Percentiles rank a stretch among this genome's conserved stretches.
These are phyloP conservation scores for Anthopleura xanthogrammica DNA, from an alignment of 92 coral and sea anemone species.

Conservation along the genomic window DNA sequence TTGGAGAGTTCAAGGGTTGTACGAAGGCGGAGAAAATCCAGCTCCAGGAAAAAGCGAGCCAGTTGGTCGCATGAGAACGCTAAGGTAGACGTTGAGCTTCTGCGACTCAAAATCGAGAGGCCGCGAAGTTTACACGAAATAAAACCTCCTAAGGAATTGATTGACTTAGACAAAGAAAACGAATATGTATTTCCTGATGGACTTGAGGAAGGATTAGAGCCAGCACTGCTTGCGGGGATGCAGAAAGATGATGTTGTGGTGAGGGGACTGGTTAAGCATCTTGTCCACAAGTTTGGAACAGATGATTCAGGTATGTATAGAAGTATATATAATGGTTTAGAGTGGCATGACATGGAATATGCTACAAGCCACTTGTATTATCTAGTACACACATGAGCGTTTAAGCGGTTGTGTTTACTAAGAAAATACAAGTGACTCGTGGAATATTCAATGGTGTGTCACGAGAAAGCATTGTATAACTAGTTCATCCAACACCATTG, in stretches of 20 bases:
- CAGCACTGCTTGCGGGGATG: conserved; percentile 62
- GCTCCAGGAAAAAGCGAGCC: conserved; percentile 56
- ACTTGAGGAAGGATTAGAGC: conserved; percentile 63
- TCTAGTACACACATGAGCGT: too few relatives aligned
- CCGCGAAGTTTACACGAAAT: conserved; percentile 75
- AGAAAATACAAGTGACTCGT: too few relatives aligned
- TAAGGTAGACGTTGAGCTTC: conserved; percentile 54
- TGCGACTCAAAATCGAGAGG: conserved; percentile 45
- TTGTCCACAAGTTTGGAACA: conserved; percentile 61
- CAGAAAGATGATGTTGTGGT: conserved; percentile 71
- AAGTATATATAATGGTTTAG: not conserved
- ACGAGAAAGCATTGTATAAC: too few relatives aligned
- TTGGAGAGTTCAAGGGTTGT: conserved; percentile 52
- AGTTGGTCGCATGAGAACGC: conserved; percentile 80
- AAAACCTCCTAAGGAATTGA: conserved; percentile 52
- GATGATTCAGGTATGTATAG: conserved; percentile 22
- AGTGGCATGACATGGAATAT: not conserved
- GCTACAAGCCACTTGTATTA: too few relatives aligned
- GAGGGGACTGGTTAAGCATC: conserved; percentile 69
- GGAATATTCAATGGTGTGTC: too few relatives aligned
- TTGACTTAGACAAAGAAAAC: conserved; percentile 32
- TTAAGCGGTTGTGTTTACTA: too few relatives aligned
- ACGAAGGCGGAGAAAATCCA: conserved; percentile 67
- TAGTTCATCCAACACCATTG: too few relatives aligned
- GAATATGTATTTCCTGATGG: conserved; percentile 28